These are phyloP conservation scores for Tinamus major DNA, from an alignment of 2,797 vertebrate genomes.

Conservation along the genomic window DNA sequence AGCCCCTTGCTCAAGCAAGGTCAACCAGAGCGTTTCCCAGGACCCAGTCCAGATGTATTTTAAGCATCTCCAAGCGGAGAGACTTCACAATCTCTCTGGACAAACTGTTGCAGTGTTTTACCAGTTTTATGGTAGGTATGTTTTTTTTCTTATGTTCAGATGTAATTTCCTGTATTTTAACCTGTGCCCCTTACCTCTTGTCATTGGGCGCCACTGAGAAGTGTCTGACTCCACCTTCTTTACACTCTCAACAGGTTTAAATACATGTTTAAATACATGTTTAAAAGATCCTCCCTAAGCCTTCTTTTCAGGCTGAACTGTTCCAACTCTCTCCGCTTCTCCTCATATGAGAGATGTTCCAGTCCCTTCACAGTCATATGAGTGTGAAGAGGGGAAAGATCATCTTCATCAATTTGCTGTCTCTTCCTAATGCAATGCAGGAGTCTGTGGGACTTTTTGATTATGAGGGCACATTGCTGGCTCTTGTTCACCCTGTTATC, in stretches of 20 bases:
- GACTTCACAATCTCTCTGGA: not conserved
- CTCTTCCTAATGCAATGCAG: not conserved
- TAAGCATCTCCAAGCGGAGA: not conserved
- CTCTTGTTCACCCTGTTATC: not conserved
- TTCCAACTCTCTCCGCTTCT: not conserved
- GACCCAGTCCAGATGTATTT: too few relatives aligned
- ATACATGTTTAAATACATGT: too few relatives aligned
- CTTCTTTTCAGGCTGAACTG: not conserved
- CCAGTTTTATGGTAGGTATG: not conserved
- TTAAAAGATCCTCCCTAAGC: not conserved
- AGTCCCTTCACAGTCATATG: not conserved
- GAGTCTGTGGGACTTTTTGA: not conserved
- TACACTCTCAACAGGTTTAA: too few relatives aligned
- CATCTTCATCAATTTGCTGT: not conserved
- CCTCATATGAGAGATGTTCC: not conserved
- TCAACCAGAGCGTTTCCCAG: too few relatives aligned
- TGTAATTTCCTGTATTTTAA: not conserved
- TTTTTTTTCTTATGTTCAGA: not conserved
- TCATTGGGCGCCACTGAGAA: too few relatives aligned
- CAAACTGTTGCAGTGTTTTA: not conserved
- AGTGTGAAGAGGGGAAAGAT: not conserved
- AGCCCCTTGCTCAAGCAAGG: too few relatives aligned
- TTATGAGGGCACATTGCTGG: not conserved
- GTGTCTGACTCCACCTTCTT: too few relatives aligned
- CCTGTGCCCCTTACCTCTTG: too few relatives aligned